Percentiles rank a stretch among this genome's conserved stretches.
Conservation (phyloP, 2,113 vertebrate genomes). For the Silurus asotus region DNA sequence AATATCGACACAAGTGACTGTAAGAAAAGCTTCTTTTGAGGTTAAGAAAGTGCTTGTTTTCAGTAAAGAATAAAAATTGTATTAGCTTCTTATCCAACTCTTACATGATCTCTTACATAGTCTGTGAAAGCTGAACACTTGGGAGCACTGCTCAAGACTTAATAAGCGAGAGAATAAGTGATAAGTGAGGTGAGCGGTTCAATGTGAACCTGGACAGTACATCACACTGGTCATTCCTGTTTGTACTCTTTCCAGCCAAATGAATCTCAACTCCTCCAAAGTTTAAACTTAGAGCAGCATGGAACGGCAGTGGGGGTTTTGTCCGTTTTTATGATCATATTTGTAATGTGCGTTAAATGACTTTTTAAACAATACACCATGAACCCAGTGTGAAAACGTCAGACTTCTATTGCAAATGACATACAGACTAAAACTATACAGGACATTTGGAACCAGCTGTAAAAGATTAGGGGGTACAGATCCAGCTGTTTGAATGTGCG, state of each 20-base stretch:
- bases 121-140: background rate
- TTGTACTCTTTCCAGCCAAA: background rate
- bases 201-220: background rate
- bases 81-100: background rate
- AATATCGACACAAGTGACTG: background rate
- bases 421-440: constrained; percentile 6
- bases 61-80: background rate
- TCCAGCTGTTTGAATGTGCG: constrained; percentile 10
- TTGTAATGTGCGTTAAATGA: background rate
- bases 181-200: constrained; percentile 5
- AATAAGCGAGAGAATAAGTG: background rate
- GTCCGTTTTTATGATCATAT: background rate
- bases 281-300: background rate
- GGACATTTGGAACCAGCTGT: constrained; percentile 19
- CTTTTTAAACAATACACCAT: constrained; percentile 12
- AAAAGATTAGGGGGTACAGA: constrained; percentile 18
- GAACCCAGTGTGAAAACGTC: constrained; percentile 20
- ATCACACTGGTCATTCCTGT: background rate
- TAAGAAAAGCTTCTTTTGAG: background rate
- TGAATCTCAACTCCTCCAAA: background rate
- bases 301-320: background rate
- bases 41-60: background rate
- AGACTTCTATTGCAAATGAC: constrained; percentile 5
- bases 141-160: background rate
- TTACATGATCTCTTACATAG: background rate